phyloP scores from a whole-genome alignment of 2,797 vertebrate species.

The Peromyscus attwateri region DNA sequence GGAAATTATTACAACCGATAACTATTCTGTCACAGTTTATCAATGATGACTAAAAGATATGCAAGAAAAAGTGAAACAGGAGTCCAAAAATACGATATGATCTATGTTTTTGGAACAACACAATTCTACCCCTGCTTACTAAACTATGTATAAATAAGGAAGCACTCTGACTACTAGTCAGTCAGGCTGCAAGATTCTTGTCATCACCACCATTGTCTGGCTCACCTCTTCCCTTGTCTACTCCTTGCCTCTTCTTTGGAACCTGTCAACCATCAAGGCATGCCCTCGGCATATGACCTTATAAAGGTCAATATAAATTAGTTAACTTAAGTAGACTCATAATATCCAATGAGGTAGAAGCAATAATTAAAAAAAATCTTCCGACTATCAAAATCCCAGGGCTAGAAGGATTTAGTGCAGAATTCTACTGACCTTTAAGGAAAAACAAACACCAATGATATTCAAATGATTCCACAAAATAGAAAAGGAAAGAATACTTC shows the following conservation, averaged over 20 bases:
- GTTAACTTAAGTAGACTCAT: background rate
- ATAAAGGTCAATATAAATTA: background rate
- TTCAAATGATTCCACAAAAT: background rate
- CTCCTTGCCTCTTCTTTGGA: background rate
- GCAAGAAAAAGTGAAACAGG: background rate
- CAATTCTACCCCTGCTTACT: background rate
- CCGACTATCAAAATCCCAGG: background rate
- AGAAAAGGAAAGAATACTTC: background rate
- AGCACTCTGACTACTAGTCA: background rate
- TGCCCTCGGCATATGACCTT: too few species aligned
- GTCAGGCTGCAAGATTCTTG: background rate
- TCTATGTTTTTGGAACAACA: background rate
- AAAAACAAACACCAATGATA: background rate
- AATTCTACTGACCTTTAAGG: background rate
- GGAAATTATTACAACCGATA: background rate
- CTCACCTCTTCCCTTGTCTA: background rate
- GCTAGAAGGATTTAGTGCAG: background rate
- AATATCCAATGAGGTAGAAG: background rate
- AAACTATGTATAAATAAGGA: background rate
- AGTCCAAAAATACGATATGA: background rate
- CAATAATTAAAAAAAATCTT: background rate
- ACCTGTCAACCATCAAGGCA: background rate
- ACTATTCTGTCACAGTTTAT: background rate
- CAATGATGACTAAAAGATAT: background rate
- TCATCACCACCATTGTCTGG: background rate